Base-by-base conservation (phyloP, 2,797 vertebrate species). In the Oreochromis mossambicus region DNA sequence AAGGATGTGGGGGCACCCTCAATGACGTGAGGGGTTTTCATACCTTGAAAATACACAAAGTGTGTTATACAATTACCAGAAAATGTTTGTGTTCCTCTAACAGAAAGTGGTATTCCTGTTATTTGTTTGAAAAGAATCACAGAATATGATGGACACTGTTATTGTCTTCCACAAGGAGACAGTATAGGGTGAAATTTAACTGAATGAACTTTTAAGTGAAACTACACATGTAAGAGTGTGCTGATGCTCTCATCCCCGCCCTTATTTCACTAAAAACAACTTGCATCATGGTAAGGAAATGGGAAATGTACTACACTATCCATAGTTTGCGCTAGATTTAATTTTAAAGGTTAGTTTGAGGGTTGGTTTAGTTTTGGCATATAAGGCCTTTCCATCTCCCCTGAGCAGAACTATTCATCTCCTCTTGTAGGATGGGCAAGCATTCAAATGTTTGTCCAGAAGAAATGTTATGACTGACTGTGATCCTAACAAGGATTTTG, bases 301-400 rank as follows among this genome's bases (percentile, higher is more conserved):
- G 55, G 0, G 26, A 58, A 10, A 10, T 4, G 0, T 19, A 32
- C 32, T 58, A 66, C 61, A 2, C 61, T 38, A 38, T 13, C 10
- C 7, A 66, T 38, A 38, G 9, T 38, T 63, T 63, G 34, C 56
- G 7, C 9, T 34, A 19, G 9, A 61, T 63, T 63, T 36, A 1
- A 1, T 66, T 66, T 41, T 66, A 66, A 21, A 66, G 19, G 3
- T 63, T 63, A 19, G 10, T 61, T 0, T 54, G 21, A 1, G 7
- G 52, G 52, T 29, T 29, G 29, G 55, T 17, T 56, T 56, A 56
- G 26, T 56, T 56, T 56, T 56, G 29, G 55, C 55, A 56, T 17
- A 0, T 55, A 36, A 63, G 19, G 32, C 34, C 58, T 38, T 19
- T 38, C 58, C 19, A 63, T 36, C 32, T 63, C 19, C 19, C 34